A percentile compares a stretch with the other conserved stretches of the same genome.
Evolutionary conservation across 2,113 vertebrate genomes (phyloP).

Genomic region (Chaetops frenatus): DNA sequence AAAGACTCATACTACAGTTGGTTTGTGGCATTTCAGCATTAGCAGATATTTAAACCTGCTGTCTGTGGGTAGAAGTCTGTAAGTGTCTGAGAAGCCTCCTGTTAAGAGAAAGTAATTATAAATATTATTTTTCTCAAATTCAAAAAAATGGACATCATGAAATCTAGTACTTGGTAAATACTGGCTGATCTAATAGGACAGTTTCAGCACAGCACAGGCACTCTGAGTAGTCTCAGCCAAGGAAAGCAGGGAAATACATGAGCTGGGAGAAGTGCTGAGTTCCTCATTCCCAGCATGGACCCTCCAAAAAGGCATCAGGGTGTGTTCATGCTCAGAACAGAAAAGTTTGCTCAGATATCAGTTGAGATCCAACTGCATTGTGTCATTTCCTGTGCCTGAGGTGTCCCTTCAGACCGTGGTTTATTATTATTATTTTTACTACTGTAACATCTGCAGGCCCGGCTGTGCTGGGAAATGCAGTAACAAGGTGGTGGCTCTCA

Average conservation of each 20-base stretch:
- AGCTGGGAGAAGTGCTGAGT: rapidly evolving
- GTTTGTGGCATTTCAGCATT: background rate
- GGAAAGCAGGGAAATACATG: rapidly evolving
- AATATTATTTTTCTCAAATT: background rate
- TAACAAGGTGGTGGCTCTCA: background rate
- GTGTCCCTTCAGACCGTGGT: background rate
- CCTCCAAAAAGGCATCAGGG: background rate
- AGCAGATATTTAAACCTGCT: rapidly evolving
- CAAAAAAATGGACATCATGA: background rate
- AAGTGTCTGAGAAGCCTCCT: background rate
- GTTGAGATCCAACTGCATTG: background rate
- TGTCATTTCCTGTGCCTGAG: background rate
- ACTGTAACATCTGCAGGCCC: background rate
- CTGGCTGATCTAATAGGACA: background rate
- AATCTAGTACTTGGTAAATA: background rate
- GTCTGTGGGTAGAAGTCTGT: background rate
- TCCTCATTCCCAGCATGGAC: background rate
- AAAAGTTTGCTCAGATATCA: background rate
- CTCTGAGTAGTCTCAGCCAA: background rate
- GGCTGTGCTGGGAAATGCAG: background rate
- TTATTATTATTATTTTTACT: background rate
- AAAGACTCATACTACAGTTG: background rate
- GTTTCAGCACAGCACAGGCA: background rate
- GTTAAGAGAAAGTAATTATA: background rate
- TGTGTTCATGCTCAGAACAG: background rate